These are phyloP conservation scores for Danio aesculapii DNA, from an alignment of 2,797 vertebrate genomes.

Conservation along the genomic window DNA sequence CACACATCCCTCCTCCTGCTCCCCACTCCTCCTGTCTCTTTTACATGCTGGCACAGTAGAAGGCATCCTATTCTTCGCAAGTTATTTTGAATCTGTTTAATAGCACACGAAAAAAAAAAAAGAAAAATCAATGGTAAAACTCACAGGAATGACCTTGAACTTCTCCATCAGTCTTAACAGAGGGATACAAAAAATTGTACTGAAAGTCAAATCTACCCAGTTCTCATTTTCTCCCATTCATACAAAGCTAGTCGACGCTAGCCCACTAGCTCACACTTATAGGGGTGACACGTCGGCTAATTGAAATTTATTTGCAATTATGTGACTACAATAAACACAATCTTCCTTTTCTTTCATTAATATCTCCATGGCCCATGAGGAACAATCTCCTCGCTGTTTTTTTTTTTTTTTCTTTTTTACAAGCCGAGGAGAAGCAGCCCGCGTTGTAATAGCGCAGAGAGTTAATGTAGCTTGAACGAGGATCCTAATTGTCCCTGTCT, in stretches of 20 bases:
- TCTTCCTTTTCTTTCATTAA: slow-evolving; percentile 91
- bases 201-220: slow-evolving; percentile 54
- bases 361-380: slow-evolving; percentile 86
- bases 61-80: slow-evolving; percentile 31
- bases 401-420: slow-evolving; percentile 83
- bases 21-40: slow-evolving; percentile 10
- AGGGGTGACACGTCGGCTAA: slow-evolving; percentile 91
- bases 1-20: slow-evolving; percentile 11
- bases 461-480: slow-evolving; percentile 99
- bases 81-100: slow-evolving; percentile 40
- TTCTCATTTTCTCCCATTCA: slow-evolving; percentile 19
- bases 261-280: slow-evolving; percentile 84
- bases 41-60: slow-evolving; percentile 10
- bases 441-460: slow-evolving; percentile 91
- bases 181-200: slow-evolving; percentile 33
- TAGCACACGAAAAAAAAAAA: background rate
- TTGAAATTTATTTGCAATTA: slow-evolving; percentile 98
- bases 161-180: background rate
- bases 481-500: slow-evolving; percentile 98
- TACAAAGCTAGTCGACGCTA: slow-evolving; percentile 33
- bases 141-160: slow-evolving; percentile 56
- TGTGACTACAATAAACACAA: slow-evolving; percentile 91
- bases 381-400: slow-evolving; percentile 87
- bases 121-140: background rate
- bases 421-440: slow-evolving; percentile 87